These are phyloP conservation scores for Cnemophilus loriae DNA, from an alignment of 2,113 vertebrate species.

Conservation along the genomic window DNA sequence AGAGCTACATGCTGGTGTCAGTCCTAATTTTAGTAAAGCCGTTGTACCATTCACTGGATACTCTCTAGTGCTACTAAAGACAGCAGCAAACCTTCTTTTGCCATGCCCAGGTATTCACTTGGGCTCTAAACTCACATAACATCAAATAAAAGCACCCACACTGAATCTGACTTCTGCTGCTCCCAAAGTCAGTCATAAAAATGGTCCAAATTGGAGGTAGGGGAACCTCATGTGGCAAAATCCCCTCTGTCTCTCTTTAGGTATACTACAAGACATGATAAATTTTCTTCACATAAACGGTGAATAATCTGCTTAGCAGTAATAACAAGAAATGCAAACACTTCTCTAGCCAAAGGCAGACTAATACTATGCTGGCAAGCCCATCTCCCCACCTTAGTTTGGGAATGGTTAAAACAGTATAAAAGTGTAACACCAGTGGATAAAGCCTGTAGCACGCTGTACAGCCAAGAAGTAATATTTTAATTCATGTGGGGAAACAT, in stretches of 20 bases:
- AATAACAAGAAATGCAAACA: conserved; percentile 31
- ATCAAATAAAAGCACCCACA: background rate
- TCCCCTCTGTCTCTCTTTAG: background rate
- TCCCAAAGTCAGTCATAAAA: background rate
- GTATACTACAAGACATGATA: background rate
- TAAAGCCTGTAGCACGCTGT: conserved; percentile 36
- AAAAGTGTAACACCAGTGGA: conserved; percentile 56
- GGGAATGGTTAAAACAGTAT: conserved; percentile 5
- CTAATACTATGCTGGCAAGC: background rate
- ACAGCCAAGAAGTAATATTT: conserved; percentile 57
- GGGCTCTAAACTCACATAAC: background rate
- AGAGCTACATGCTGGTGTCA: background rate
- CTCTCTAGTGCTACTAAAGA: background rate
- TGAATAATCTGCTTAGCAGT: conserved; percentile 18
- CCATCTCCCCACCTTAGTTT: conserved; percentile 23
- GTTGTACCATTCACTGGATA: background rate
- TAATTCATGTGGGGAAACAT: conserved; percentile 57
- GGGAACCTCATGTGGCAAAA: background rate
- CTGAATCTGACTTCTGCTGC: background rate
- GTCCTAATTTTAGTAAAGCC: background rate
- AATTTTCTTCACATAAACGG: background rate
- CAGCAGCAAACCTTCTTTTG: background rate
- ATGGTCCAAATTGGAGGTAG: background rate
- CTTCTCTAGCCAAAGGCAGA: conserved; percentile 5
- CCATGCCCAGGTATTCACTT: background rate